Evolutionary conservation across 2,888 invertebrate species (phyloP).

Genomic region (Trimorus sp.): DNA sequence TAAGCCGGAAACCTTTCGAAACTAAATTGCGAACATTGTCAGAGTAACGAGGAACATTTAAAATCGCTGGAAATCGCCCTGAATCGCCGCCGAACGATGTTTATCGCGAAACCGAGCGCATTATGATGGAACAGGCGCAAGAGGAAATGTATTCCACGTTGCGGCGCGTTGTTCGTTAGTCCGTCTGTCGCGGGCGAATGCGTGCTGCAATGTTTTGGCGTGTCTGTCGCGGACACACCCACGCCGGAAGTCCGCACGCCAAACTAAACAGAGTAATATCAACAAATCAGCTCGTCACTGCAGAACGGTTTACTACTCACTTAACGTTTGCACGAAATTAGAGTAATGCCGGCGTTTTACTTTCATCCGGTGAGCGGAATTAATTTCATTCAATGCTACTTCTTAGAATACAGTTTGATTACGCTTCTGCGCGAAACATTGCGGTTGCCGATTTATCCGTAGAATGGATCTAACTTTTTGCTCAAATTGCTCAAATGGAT

Average conservation of each 20-base stretch:
- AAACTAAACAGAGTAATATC: slow-evolving; percentile 66
- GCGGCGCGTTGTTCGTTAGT: slow-evolving; percentile 35
- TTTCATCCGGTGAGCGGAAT: slow-evolving; percentile 1
- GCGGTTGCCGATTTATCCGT: too few relatives aligned
- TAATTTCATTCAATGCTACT: slow-evolving; percentile 14
- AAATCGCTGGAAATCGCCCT: neutral
- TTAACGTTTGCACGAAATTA: slow-evolving; percentile 71
- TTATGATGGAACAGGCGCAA: slow-evolving; percentile 25
- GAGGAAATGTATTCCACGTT: slow-evolving; percentile 33
- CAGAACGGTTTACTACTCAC: slow-evolving; percentile 71
- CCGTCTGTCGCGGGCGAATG: slow-evolving; percentile 55
- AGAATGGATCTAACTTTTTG: too few relatives aligned
- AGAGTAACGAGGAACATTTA: too few relatives aligned
- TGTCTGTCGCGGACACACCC: slow-evolving; percentile 71
- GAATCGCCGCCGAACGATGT: slow-evolving; percentile 11
- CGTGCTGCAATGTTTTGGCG: slow-evolving; percentile 26
- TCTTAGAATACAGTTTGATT: neutral
- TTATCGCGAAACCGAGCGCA: slow-evolving; percentile 46
- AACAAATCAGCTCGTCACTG: slow-evolving; percentile 63
- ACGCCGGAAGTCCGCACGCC: slow-evolving; percentile 69
- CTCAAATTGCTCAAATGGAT: too few relatives aligned
- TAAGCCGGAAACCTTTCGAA: too few relatives aligned
- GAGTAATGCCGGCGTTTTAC: slow-evolving; percentile 29
- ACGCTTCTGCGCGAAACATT: too few relatives aligned
- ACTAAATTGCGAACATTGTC: too few relatives aligned